These are phyloP conservation scores for Harpalus rubripes DNA, from an alignment of 2,888 invertebrate genomes.

Conservation along the genomic window DNA sequence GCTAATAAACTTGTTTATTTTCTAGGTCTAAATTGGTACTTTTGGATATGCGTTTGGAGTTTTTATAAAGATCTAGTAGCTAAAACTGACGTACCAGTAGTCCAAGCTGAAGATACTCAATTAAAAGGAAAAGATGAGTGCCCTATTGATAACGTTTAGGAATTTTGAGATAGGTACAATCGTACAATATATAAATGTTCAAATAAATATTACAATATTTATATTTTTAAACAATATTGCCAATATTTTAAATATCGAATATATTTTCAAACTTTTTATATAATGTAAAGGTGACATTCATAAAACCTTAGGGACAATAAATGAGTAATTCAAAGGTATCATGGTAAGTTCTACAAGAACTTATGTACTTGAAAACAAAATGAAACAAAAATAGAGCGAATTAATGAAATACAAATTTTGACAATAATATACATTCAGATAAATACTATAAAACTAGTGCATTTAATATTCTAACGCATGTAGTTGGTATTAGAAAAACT, in stretches of 20 bases:
- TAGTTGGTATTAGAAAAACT: too few relatives aligned
- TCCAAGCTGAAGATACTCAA: slow-evolving; percentile 4
- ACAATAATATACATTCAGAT: too few relatives aligned
- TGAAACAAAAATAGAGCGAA: too few relatives aligned
- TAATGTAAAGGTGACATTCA: too few relatives aligned
- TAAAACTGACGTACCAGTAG: not conserved
- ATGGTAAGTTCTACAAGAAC: too few relatives aligned
- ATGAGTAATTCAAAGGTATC: too few relatives aligned
- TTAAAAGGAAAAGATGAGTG: slow-evolving; percentile 10
- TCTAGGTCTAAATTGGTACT: slow-evolving; percentile 53
- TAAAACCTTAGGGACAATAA: too few relatives aligned
- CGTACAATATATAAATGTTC: not conserved
- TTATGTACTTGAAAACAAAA: too few relatives aligned
- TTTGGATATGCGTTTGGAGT: slow-evolving; percentile 59
- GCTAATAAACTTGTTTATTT: not conserved
- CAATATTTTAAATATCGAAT: not conserved
- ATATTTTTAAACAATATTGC: not conserved
- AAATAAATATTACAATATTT: not conserved
- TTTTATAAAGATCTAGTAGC: slow-evolving; percentile 43
- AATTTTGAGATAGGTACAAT: not conserved
- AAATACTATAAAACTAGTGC: too few relatives aligned
- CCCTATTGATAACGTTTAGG: not conserved
- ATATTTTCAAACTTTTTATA: too few relatives aligned
- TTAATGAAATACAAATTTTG: too few relatives aligned
- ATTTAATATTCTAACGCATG: too few relatives aligned